Percentiles rank a stretch among this genome's conserved stretches.
These are phyloP conservation scores for Epinephelus malabaricus DNA, from an alignment of 2,797 vertebrate species.

Conservation along the genomic window DNA sequence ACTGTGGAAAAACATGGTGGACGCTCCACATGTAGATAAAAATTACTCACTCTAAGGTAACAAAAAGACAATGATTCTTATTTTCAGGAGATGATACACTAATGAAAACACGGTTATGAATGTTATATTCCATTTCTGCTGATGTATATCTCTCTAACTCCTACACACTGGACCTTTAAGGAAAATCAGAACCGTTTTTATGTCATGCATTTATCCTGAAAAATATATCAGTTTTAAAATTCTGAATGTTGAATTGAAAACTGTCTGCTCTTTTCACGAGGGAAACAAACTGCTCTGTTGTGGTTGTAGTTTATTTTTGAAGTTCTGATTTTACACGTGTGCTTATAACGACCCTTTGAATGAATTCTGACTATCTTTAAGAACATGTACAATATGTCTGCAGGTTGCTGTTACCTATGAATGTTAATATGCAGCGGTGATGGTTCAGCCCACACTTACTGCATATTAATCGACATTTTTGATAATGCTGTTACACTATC, in stretches of 20 bases:
- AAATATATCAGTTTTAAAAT: not conserved
- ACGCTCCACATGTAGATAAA: too few relatives aligned
- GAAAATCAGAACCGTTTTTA: not conserved
- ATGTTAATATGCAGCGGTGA: conserved; percentile 41
- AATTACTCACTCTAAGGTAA: too few relatives aligned
- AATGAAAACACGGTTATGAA: too few relatives aligned
- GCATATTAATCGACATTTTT: conserved; percentile 15
- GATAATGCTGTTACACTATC: conserved; percentile 31
- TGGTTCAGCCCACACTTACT: conserved; percentile 3
- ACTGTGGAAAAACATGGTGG: too few relatives aligned
- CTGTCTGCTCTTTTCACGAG: not conserved
- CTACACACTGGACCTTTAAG: too few relatives aligned
- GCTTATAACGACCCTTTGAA: conserved; percentile 42
- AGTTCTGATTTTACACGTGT: not conserved
- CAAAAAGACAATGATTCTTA: too few relatives aligned
- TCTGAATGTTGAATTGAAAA: conserved; percentile 19
- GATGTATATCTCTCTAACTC: too few relatives aligned
- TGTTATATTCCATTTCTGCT: too few relatives aligned
- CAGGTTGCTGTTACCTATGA: conserved; percentile 64
- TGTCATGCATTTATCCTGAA: not conserved
- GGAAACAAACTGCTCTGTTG: conserved; percentile 12
- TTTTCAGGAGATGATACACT: too few relatives aligned
- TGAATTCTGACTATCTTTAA: conserved; percentile 41
- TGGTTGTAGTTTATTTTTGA: not conserved
- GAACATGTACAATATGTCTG: conserved; percentile 17